Evolutionary conservation across 2,797 vertebrate species (phyloP), one percentile per base, ranked within the genome.

Genomic region (Hippocampus kuda): DNA sequence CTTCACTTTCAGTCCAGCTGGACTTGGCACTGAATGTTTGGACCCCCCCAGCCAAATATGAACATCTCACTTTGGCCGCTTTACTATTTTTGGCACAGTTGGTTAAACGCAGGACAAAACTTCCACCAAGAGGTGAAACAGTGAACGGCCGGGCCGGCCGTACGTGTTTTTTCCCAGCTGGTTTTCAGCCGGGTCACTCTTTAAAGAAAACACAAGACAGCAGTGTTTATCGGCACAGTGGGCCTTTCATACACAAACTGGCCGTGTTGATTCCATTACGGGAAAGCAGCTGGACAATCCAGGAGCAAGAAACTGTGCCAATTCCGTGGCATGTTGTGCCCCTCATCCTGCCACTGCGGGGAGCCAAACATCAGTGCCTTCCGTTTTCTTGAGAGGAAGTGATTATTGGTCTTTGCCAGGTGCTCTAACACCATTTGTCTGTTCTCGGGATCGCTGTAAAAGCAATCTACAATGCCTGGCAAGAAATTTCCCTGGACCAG

Each of bases 1-100:
- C 81, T 81, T 88, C 75, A 69, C 72, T 70, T 71, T 85, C 82
- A 83, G 83, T 85, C 87, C 84, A 84, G 82, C 87, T 88, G 81
- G 79, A 70, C 68, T 82, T 76, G 77, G 80, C 83, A 77, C 22
- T 44, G 71, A 77, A 24, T 48, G 42, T 46, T 72, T 75, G 78
- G 72, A 54, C 57, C 60, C 71, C 69, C 57, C 60, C 71, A 68
- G 72, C 76, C 82, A 71, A 68, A 79, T 73, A 73, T n/a, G 11
- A 27, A 68, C 60, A 72, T 74, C 78, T 73, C 48, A 60, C 63
- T 74, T 42, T 9, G 42, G 61, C 69, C 72, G 71, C 70, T 75
- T 71, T 54, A 69, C 70, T 83, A 75, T 69, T 78, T 83, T 83
- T 84, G 81, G 79, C 79, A 84, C 81, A 62, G 72, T 75, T 73